phyloP scores from a whole-genome alignment of 2,797 vertebrate species.

The Pangasius macronema region DNA sequence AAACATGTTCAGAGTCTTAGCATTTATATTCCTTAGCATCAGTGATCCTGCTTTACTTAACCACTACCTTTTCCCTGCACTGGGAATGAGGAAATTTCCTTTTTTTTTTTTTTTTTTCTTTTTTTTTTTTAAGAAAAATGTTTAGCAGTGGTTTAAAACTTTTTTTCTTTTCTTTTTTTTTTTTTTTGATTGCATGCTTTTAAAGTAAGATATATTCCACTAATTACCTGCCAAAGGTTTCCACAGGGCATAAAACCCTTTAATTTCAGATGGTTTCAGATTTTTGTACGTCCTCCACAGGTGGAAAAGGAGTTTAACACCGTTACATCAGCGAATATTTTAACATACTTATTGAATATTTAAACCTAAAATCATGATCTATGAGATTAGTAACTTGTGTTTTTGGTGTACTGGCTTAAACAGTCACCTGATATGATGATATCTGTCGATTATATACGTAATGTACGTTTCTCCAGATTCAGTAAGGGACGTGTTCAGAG shows the following conservation, averaged over 20 bases:
- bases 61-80: constrained; percentile 16
- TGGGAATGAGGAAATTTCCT: constrained; percentile 1
- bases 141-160: neutral
- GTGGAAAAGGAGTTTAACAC: neutral
- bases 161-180: neutral
- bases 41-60: constrained; percentile 19
- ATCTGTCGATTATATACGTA: neutral
- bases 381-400: neutral
- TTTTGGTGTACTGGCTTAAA: neutral
- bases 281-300: neutral
- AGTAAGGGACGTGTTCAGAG: neutral
- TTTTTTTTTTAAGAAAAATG: neutral
- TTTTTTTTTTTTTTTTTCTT: neutral
- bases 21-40: neutral
- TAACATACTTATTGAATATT: neutral
- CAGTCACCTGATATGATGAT: neutral
- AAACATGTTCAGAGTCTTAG: constrained; percentile 17
- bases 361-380: neutral
- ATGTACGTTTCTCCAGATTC: neutral
- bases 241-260: neutral
- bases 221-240: neutral
- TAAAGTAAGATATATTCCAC: neutral
- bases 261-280: neutral
- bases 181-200: neutral
- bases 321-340: neutral